Percentiles rank a stretch among this genome's conserved stretches.
phyloP scores from a whole-genome alignment of 2,888 invertebrate species.

The Hydroisotoma schaefferi region DNA sequence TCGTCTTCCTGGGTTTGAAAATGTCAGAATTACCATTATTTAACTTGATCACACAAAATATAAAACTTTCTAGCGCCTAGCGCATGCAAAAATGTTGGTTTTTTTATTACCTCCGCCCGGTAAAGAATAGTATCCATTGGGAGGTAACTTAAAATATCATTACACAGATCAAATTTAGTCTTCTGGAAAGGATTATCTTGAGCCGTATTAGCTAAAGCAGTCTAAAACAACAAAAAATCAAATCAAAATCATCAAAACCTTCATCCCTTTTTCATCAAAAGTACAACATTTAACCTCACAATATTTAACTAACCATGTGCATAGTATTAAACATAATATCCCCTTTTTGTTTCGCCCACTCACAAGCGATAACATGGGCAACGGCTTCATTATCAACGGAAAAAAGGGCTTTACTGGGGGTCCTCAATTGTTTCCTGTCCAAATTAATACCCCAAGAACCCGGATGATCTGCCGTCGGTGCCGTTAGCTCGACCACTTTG shows the following conservation, averaged over 20 bases:
- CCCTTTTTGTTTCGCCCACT: constrained; percentile 87
- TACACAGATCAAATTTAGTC: constrained; percentile 69
- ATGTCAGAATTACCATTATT: too few species aligned
- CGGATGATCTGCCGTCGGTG: constrained; percentile 11
- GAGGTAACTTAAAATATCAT: constrained; percentile 72
- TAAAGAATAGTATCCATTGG: constrained; percentile 79
- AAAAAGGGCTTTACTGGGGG: constrained; percentile 76
- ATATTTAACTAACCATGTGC: constrained; percentile 70
- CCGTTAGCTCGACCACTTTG: constrained; percentile 13
- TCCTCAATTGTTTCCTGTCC: constrained; percentile 84
- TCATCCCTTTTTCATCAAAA: too few species aligned
- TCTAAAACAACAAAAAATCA: constrained; percentile 57
- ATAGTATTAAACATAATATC: constrained; percentile 72
- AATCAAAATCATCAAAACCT: neutral
- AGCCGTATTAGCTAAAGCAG: constrained; percentile 82
- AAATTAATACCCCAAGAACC: constrained; percentile 64
- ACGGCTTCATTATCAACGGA: constrained; percentile 77
- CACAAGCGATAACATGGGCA: constrained; percentile 87
- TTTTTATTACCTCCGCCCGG: constrained; percentile 58
- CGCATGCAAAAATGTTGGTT: neutral
- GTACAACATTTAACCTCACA: too few species aligned
- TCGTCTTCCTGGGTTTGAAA: constrained; percentile 63
- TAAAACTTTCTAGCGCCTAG: neutral
- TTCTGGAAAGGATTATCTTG: constrained; percentile 87
- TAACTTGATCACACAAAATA: neutral